Percentiles rank a stretch among this genome's conserved stretches.
These are phyloP conservation scores for Mastigias papua DNA, from an alignment of 30 jellyfish, hydroid and myxozoan species.

Conservation along the genomic window DNA sequence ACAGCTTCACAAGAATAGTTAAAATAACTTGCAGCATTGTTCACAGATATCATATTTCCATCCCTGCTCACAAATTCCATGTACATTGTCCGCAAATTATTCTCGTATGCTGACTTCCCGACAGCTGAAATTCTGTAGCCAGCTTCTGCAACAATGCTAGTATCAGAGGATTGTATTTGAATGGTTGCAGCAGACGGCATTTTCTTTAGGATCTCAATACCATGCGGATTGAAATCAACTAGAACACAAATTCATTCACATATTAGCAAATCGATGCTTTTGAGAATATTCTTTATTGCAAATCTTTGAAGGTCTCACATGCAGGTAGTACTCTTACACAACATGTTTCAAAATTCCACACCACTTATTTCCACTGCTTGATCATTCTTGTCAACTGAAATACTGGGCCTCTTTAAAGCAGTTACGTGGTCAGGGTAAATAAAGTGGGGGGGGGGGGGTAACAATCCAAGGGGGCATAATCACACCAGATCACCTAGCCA, in stretches of 20 bases:
- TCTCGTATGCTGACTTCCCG: conserved; percentile 1
- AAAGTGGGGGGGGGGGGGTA: no score
- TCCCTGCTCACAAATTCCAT: conserved; percentile 1
- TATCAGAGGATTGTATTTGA: background rate
- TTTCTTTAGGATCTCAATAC: conserved; percentile 2
- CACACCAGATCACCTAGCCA: no score
- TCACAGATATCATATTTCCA: conserved; percentile 16
- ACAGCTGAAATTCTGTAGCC: conserved; percentile 51
- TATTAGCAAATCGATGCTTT: no score
- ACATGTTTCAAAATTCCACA: background rate
- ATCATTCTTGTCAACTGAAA: background rate
- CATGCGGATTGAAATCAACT: conserved; percentile 38
- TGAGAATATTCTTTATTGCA: no score
- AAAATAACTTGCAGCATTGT: conserved; percentile 20
- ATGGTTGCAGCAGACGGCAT: conserved; percentile 15
- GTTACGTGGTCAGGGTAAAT: no score
- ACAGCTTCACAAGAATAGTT: conserved; percentile 3
- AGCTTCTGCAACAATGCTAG: conserved; percentile 3
- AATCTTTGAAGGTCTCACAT: no score
- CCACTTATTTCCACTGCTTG: background rate
- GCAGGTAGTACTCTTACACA: no score
- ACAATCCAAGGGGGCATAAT: no score
- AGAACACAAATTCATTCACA: background rate
- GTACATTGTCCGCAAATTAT: conserved; percentile 4
- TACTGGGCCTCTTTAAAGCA: no score